phyloP scores from a whole-genome alignment of 2,888 invertebrate species.

The Hedya salicella region DNA sequence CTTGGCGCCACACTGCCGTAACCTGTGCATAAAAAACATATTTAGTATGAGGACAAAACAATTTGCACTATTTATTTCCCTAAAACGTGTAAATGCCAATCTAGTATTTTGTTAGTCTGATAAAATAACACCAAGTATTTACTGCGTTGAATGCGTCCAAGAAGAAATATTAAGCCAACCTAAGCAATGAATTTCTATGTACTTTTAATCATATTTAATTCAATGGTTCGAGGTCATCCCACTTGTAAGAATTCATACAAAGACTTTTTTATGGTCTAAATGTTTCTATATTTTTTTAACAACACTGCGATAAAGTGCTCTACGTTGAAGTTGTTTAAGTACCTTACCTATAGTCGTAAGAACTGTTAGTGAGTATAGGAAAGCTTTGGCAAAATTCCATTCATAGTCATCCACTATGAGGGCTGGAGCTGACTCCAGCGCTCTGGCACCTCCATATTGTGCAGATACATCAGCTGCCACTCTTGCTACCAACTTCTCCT shows the following conservation, averaged over 20 bases:
- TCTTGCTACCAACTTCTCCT: slow-evolving; percentile 91
- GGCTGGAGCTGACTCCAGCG: slow-evolving; percentile 75
- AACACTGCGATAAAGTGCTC: no score
- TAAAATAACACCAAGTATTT: no score
- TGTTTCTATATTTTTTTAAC: no score
- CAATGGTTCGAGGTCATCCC: no score
- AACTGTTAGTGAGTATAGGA: slow-evolving; percentile 97
- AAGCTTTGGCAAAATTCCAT: slow-evolving; percentile 96
- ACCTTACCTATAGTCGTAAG: slow-evolving; percentile 94
- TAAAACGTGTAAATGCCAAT: background rate
- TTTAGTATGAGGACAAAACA: background rate
- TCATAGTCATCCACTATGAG: slow-evolving; percentile 86
- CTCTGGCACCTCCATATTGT: slow-evolving; percentile 77
- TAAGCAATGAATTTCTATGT: no score
- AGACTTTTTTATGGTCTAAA: no score
- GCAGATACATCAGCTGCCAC: slow-evolving; percentile 90
- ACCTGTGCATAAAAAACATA: slow-evolving; percentile 84
- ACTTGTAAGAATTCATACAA: no score
- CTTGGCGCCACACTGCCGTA: slow-evolving; percentile 97
- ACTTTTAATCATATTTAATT: no score
- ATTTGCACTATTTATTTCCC: background rate
- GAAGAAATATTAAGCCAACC: no score
- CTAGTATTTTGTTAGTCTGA: no score
- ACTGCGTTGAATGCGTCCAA: no score
- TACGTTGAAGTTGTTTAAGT: slow-evolving; percentile 61